phyloP scores from a whole-genome alignment of 2,797 vertebrate species.

The Gallinago stenura region DNA sequence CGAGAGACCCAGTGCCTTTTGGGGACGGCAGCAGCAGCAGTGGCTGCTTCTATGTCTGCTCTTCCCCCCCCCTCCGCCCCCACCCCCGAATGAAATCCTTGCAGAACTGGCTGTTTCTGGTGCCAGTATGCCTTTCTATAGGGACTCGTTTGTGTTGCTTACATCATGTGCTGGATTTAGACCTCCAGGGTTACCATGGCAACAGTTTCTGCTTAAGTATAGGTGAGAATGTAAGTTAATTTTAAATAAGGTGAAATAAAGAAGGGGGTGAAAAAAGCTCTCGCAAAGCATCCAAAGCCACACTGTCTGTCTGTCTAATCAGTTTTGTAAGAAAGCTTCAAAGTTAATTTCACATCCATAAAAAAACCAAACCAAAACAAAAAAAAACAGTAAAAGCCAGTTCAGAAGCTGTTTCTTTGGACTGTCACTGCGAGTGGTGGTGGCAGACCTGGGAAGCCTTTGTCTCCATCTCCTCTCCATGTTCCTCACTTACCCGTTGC shows the following conservation, averaged over 20 bases:
- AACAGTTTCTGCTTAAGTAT: slow-evolving; percentile 75
- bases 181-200: slow-evolving; percentile 72
- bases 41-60: neutral
- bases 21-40: neutral
- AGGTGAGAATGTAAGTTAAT: slow-evolving; percentile 79
- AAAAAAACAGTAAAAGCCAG: no score
- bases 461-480: neutral
- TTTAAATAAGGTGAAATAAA: slow-evolving; percentile 71
- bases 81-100: neutral
- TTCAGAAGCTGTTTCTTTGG: neutral
- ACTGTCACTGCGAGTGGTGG: neutral
- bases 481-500: rapidly evolving
- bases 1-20: rapidly evolving
- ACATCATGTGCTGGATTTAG: slow-evolving; percentile 68
- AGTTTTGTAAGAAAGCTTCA: slow-evolving; percentile 19
- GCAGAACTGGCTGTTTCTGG: neutral
- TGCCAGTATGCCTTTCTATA: slow-evolving; percentile 19
- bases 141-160: slow-evolving; percentile 41
- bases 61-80: neutral
- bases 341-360: neutral
- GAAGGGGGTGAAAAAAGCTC: neutral
- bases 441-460: neutral
- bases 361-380: neutral
- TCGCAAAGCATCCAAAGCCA: slow-evolving; percentile 1
- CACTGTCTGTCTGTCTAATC: neutral